Evolutionary conservation across 2,797 vertebrate genomes (phyloP).

Genomic region (Eulemur albifrons): DNA sequence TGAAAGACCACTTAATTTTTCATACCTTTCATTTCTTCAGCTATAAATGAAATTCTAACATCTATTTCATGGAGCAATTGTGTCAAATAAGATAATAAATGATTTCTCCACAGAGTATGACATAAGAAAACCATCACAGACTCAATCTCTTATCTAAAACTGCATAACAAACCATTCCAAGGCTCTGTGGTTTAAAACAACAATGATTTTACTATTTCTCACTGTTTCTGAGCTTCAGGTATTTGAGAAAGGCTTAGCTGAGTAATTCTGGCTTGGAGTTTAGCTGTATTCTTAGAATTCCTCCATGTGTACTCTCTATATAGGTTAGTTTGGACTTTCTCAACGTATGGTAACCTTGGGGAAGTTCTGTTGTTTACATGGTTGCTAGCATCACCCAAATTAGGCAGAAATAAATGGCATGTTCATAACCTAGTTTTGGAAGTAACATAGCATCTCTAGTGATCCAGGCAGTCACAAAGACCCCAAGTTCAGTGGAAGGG

Average conservation of each 20-base stretch:
- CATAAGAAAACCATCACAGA: background rate
- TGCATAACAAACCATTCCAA: background rate
- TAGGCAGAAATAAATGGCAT: background rate
- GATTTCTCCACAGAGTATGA: background rate
- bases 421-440: background rate
- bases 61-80: background rate
- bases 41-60: background rate
- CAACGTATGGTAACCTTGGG: background rate
- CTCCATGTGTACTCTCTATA: background rate
- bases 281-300: background rate
- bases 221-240: background rate
- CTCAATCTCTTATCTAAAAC: background rate
- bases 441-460: background rate
- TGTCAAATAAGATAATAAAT: conserved; percentile 23
- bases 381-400: background rate
- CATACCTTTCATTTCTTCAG: conserved; percentile 24
- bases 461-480: background rate
- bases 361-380: background rate
- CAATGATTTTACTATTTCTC: background rate
- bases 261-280: background rate
- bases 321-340: background rate
- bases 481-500: background rate
- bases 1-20: conserved; percentile 14
- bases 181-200: background rate
- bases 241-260: background rate